A percentile compares a stretch with the other conserved stretches of the same genome.
Evolutionary conservation across 1,140 invertebrate species (phyloP).

Genomic region (Aporrectodea caliginosa): DNA sequence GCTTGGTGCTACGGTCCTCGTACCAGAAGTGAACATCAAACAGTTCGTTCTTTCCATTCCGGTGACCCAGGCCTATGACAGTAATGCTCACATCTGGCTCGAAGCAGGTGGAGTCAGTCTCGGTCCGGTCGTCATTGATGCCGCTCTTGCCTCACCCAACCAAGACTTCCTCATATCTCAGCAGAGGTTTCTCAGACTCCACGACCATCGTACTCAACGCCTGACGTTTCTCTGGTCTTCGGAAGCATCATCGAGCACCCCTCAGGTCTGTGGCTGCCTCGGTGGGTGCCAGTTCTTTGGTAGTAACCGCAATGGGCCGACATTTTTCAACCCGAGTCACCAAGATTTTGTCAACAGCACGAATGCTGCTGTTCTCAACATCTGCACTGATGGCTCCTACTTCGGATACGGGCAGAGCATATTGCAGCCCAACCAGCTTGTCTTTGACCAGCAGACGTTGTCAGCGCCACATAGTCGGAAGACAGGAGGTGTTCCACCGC

Average conservation of each 20-base stretch:
- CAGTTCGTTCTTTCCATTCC: conserved; percentile 60
- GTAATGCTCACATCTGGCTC: conserved; percentile 66
- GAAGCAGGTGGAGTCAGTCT: conserved; percentile 85
- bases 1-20: conserved; percentile 79
- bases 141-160: conserved; percentile 65
- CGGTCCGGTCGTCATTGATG: conserved; percentile 86
- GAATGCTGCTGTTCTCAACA: conserved; percentile 58
- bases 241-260: conserved; percentile 57
- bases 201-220: conserved; percentile 81
- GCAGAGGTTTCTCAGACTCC: conserved; percentile 70
- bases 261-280: conserved; percentile 85
- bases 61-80: conserved; percentile 37
- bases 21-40: conserved; percentile 72
- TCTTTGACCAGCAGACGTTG: conserved; percentile 48
- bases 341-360: conserved; percentile 75
- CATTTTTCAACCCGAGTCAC: conserved; percentile 79
- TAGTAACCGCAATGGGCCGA: conserved; percentile 68
- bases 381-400: conserved; percentile 61
- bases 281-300: conserved; percentile 94
- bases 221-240: conserved; percentile 91
- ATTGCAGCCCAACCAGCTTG: conserved; percentile 77
- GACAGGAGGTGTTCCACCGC: conserved; percentile 23
- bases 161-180: conserved; percentile 52
- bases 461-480: background rate
- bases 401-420: conserved; percentile 90